phyloP scores from a whole-genome alignment of 2,888 invertebrate genomes.

The Amiota communis region DNA sequence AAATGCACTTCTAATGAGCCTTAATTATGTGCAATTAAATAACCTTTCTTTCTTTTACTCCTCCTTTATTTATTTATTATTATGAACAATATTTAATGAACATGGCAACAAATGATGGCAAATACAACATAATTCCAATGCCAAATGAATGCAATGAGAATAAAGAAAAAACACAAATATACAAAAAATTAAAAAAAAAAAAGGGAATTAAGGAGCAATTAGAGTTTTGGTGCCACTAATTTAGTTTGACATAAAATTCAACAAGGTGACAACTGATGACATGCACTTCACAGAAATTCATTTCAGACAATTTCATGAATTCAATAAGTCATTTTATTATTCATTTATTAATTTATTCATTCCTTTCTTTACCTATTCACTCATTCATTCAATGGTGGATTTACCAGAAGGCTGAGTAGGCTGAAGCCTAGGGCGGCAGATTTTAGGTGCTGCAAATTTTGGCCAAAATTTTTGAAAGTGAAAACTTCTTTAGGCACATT shows the following conservation, averaged over 20 bases:
- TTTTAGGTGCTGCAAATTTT: too few relatives aligned
- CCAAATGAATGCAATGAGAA: background rate
- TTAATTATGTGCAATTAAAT: slow-evolving; percentile 34
- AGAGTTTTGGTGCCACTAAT: slow-evolving; percentile 45
- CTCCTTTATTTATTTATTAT: too few relatives aligned
- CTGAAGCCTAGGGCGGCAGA: too few relatives aligned
- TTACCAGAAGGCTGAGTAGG: too few relatives aligned
- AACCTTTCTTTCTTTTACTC: background rate
- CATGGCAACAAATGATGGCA: slow-evolving; percentile 1
- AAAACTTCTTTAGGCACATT: too few relatives aligned
- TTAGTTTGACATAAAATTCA: slow-evolving; percentile 59
- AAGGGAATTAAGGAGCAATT: background rate
- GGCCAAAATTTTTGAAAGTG: too few relatives aligned
- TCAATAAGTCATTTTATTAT: too few relatives aligned
- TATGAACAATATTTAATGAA: slow-evolving; percentile 2
- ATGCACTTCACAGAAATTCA: slow-evolving; percentile 26
- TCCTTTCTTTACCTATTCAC: background rate
- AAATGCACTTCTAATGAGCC: slow-evolving; percentile 42
- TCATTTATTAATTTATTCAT: background rate
- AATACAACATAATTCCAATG: background rate
- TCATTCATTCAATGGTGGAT: background rate
- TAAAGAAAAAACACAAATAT: background rate
- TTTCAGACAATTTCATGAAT: too few relatives aligned
- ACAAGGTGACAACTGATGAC: slow-evolving; percentile 66
- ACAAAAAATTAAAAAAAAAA: too few relatives aligned